phyloP scores from a whole-genome alignment of 2,113 vertebrate species.

The Procavia capensis region DNA sequence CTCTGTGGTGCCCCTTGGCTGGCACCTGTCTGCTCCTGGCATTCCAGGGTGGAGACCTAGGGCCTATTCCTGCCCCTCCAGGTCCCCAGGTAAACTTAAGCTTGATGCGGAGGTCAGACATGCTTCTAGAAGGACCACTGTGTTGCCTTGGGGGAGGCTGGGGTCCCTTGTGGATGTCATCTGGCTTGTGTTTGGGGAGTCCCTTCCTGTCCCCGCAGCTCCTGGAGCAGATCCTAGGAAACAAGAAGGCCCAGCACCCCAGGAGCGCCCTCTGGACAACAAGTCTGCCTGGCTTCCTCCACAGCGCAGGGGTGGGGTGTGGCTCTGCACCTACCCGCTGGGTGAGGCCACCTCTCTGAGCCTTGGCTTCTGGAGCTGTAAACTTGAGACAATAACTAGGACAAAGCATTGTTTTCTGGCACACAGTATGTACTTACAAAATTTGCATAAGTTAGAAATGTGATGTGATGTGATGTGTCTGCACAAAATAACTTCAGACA shows the following conservation, averaged over 20 bases:
- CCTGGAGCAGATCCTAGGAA: background rate
- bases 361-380: background rate
- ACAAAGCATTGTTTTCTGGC: background rate
- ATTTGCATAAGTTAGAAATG: background rate
- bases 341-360: background rate
- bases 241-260: fast-evolving
- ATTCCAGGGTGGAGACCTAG: background rate
- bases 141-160: background rate
- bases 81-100: background rate
- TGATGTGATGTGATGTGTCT: no score
- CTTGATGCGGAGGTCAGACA: background rate
- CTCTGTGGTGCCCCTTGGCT: background rate
- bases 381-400: background rate
- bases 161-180: background rate
- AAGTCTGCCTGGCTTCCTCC: background rate
- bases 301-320: background rate
- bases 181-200: background rate
- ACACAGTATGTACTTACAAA: background rate
- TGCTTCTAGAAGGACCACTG: background rate
- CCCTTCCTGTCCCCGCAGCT: fast-evolving
- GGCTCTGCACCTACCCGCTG: background rate
- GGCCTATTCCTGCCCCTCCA: no score
- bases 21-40: background rate
- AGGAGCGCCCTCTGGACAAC: background rate
- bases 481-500: background rate